Conservation (phyloP, 2,113 vertebrate species). For the Delphinus delphis region DNA sequence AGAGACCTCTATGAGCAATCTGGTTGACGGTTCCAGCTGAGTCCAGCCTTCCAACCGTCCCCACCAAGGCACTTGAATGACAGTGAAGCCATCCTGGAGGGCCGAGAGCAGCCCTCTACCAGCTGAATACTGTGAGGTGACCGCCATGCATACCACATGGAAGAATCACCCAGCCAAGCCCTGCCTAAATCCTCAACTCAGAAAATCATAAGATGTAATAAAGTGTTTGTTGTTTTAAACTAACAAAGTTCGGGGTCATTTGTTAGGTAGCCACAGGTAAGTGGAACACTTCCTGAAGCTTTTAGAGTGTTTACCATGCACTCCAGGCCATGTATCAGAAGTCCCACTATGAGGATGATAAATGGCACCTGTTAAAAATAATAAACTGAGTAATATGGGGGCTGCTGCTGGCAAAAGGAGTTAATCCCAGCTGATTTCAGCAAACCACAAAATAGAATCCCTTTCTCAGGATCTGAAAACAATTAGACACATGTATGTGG, state of each 20-base stretch:
- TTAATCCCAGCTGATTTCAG: background rate
- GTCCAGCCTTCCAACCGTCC: background rate
- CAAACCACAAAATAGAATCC: background rate
- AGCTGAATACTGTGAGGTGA: background rate
- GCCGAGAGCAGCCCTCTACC: background rate
- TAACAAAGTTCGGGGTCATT: background rate
- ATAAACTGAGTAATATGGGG: background rate
- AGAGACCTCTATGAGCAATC: background rate
- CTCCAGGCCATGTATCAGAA: background rate
- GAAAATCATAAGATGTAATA: background rate
- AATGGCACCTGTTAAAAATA: background rate
- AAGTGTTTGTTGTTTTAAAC: background rate
- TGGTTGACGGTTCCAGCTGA: background rate
- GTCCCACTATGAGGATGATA: background rate
- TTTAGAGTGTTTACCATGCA: background rate
- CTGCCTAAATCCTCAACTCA: background rate
- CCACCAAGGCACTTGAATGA: background rate
- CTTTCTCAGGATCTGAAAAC: background rate
- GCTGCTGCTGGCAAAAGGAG: background rate
- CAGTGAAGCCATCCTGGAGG: background rate
- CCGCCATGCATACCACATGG: background rate
- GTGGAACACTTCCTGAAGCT: background rate
- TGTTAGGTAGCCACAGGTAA: background rate
- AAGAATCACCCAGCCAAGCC: background rate
- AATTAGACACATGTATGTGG: too few species aligned